phyloP scores from a whole-genome alignment of 2,113 vertebrate genomes.

The Uria aalge region DNA sequence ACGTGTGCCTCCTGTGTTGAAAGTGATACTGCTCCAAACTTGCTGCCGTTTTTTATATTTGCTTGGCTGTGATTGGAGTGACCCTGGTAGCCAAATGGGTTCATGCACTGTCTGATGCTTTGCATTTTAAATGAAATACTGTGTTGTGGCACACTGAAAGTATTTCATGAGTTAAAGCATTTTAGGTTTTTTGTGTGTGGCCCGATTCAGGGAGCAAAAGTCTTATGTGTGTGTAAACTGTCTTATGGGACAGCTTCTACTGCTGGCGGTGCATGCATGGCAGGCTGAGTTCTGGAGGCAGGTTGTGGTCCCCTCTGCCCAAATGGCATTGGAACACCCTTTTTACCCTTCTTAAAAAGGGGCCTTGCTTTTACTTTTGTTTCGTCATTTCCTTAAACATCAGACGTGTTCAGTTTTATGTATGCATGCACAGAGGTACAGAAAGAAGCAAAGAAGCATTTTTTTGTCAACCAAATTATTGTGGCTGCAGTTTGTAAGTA shows the following conservation, averaged over 20 bases:
- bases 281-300: background rate
- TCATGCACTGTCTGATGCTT: background rate
- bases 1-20: background rate
- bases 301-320: rapidly evolving
- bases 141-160: background rate
- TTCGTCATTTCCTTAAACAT: background rate
- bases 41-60: background rate
- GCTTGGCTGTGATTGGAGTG: background rate
- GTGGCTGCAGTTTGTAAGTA: background rate
- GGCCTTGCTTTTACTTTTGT: background rate
- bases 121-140: slow-evolving; percentile 59
- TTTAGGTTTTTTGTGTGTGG: background rate
- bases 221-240: slow-evolving; percentile 27
- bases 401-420: background rate
- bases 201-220: slow-evolving; percentile 47
- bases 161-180: slow-evolving; percentile 35
- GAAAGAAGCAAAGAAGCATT: background rate
- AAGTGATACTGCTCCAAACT: background rate
- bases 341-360: background rate
- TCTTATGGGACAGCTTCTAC: background rate
- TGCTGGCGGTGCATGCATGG: background rate
- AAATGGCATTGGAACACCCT: background rate
- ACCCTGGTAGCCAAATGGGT: background rate
- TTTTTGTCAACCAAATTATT: background rate
- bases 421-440: rapidly evolving